Percentiles rank a stretch among this genome's conserved stretches.
These are phyloP conservation scores for Parelbella ahira DNA, from an alignment of 2,888 invertebrate species.

Conservation along the genomic window DNA sequence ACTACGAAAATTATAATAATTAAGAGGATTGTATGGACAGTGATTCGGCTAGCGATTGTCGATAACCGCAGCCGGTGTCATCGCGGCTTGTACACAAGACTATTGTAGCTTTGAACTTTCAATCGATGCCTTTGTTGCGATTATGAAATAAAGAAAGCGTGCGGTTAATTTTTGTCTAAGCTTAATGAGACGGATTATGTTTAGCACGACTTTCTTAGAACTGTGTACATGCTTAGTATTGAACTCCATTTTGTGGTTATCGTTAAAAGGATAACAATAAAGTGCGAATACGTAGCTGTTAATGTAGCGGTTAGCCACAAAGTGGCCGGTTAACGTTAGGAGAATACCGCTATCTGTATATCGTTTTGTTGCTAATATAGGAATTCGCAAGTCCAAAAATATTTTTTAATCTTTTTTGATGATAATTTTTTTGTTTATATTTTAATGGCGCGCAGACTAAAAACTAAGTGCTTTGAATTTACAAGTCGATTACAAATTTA, in stretches of 20 bases:
- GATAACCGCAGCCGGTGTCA: constrained; percentile 65
- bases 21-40: constrained; percentile 64
- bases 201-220: constrained; percentile 38
- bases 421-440: too few relatives aligned
- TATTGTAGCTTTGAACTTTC: constrained; percentile 68
- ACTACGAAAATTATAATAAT: constrained; percentile 72
- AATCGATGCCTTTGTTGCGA: constrained; percentile 44
- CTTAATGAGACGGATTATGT: constrained; percentile 64
- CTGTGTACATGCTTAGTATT: constrained; percentile 12
- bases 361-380: too few relatives aligned
- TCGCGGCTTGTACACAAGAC: constrained; percentile 41
- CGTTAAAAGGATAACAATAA: constrained; percentile 5
- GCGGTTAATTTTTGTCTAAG: constrained; percentile 51
- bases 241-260: constrained; percentile 5
- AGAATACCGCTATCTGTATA: too few relatives aligned
- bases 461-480: too few relatives aligned
- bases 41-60: constrained; percentile 66
- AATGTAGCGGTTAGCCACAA: too few relatives aligned
- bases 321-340: too few relatives aligned
- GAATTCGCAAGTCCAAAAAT: too few relatives aligned
- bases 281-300: background rate
- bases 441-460: too few relatives aligned
- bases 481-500: too few relatives aligned
- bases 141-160: constrained; percentile 63
- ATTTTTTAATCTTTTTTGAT: too few relatives aligned